phyloP scores from a whole-genome alignment of 1,140 invertebrate genomes.

The Araneus ventricosus region DNA sequence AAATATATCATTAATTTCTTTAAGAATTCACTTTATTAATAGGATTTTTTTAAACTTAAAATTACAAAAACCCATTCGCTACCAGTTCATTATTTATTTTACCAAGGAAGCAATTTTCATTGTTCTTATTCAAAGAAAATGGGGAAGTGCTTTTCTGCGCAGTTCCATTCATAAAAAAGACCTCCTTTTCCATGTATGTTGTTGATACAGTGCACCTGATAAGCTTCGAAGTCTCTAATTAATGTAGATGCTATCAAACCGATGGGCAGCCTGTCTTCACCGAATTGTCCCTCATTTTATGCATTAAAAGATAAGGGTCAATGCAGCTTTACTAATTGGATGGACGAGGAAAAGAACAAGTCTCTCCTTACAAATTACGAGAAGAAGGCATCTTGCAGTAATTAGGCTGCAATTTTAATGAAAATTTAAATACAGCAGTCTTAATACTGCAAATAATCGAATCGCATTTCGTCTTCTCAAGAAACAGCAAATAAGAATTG shows the following conservation, averaged over 20 bases:
- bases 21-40: background rate
- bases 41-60: background rate
- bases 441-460: background rate
- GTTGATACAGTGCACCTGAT: background rate
- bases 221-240: background rate
- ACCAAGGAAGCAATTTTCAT: too few relatives aligned
- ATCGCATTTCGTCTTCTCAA: background rate
- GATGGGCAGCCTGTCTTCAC: background rate
- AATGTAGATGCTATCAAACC: slow-evolving; percentile 5
- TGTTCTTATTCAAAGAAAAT: background rate
- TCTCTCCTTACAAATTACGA: background rate
- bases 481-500: background rate
- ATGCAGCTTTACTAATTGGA: slow-evolving; percentile 12
- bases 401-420: background rate
- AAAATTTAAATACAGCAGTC: background rate
- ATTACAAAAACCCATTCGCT: too few relatives aligned
- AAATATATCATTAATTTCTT: background rate
- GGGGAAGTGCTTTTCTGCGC: background rate
- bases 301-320: background rate
- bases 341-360: background rate
- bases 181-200: background rate
- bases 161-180: background rate
- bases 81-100: background rate
- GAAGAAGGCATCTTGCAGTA: background rate
- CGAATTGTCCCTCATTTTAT: background rate